These are phyloP conservation scores for Spilarctia lutea DNA, from an alignment of 2,888 invertebrate species.

Conservation along the genomic window DNA sequence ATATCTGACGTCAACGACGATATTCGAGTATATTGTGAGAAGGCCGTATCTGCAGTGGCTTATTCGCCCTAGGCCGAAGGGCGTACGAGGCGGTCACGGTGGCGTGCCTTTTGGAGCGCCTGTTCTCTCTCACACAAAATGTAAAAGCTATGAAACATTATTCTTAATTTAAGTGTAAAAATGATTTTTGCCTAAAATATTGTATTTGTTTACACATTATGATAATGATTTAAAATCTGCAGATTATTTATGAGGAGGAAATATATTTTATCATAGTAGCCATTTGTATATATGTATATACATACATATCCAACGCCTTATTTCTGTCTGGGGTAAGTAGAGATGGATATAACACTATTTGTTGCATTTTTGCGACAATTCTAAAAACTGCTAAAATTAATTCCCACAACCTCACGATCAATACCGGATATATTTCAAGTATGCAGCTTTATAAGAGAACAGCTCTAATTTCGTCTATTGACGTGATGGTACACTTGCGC, in stretches of 20 bases:
- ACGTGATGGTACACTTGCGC: conserved; percentile 29
- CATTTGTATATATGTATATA: too few relatives aligned
- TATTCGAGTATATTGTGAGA: too few relatives aligned
- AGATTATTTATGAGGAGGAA: too few relatives aligned
- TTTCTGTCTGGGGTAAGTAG: background rate
- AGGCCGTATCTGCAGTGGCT: background rate
- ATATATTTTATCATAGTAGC: too few relatives aligned
- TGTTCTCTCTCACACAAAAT: background rate
- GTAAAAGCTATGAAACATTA: background rate
- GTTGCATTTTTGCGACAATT: background rate
- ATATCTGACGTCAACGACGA: background rate
- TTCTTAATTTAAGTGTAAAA: background rate
- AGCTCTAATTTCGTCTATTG: conserved; percentile 21
- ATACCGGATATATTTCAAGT: background rate
- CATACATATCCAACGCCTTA: background rate
- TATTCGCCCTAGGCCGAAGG: background rate
- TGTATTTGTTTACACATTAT: too few relatives aligned
- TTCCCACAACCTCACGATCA: background rate
- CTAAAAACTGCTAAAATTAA: background rate
- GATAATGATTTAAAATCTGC: too few relatives aligned
- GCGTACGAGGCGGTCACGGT: background rate
- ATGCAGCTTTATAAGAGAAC: background rate
- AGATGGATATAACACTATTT: background rate
- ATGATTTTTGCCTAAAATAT: too few relatives aligned
- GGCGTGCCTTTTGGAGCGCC: background rate